A percentile compares a stretch with the other conserved stretches of the same genome.
phyloP scores from a whole-genome alignment of 2,797 vertebrate genomes.

The Artibeus lituratus region DNA sequence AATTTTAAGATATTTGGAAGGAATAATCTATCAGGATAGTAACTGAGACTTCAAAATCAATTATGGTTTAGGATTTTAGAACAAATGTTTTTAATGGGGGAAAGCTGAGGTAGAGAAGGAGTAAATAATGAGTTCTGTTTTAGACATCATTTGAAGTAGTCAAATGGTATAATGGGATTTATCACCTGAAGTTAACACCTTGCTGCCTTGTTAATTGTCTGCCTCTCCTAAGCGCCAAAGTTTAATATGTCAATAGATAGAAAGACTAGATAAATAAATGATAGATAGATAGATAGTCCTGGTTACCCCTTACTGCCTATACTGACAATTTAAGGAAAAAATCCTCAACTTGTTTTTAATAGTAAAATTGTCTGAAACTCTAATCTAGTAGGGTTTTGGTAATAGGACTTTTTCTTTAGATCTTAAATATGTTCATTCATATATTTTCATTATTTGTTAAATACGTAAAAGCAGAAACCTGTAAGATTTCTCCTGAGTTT shows the following conservation, averaged over 20 bases:
- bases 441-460: neutral
- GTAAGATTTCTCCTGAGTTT: neutral
- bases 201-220: neutral
- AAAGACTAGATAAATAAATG: neutral
- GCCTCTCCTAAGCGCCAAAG: neutral
- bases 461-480: neutral
- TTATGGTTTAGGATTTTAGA: neutral
- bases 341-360: neutral
- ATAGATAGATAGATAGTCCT: neutral
- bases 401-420: neutral
- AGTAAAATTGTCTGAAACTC: neutral
- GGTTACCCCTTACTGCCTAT: neutral
- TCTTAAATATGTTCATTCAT: neutral
- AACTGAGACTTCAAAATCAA: neutral
- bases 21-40: neutral
- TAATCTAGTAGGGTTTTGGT: neutral
- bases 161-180: neutral
- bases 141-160: neutral
- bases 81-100: neutral
- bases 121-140: neutral
- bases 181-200: neutral
- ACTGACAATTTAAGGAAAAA: neutral
- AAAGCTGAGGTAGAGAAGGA: neutral
- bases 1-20: slow-evolving; percentile 1
- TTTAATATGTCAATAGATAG: neutral